These are phyloP conservation scores for Rhabdophis nuchalis DNA, from an alignment of 2,797 vertebrate species.

Conservation along the genomic window DNA sequence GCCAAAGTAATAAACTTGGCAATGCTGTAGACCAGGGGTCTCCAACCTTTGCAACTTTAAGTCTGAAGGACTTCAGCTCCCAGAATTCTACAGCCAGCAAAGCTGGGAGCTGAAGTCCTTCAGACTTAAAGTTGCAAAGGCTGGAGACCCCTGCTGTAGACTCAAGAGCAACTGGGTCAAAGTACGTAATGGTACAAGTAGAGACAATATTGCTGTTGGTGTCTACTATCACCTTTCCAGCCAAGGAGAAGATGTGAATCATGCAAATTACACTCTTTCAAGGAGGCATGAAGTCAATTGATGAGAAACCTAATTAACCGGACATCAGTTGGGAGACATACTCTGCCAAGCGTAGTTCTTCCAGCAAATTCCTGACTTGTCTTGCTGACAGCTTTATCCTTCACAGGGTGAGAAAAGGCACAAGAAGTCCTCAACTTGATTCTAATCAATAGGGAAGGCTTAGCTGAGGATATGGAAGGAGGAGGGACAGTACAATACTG, in stretches of 20 bases:
- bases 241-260: background rate
- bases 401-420: background rate
- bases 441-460: background rate
- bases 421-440: background rate
- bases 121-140: too few relatives aligned
- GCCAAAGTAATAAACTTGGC: background rate
- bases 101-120: too few relatives aligned
- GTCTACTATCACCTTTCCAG: background rate
- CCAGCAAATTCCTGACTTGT: background rate
- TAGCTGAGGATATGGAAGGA: background rate
- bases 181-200: background rate
- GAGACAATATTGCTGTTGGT: background rate
- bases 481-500: background rate
- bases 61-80: too few relatives aligned
- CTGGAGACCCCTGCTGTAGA: too few relatives aligned
- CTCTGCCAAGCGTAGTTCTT: background rate
- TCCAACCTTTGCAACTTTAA: too few relatives aligned
- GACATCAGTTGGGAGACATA: background rate
- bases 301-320: background rate
- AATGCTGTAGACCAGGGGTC: background rate
- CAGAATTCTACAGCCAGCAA: too few relatives aligned
- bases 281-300: background rate
- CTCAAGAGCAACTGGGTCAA: background rate
- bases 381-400: background rate
- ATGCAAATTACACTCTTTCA: background rate